Evolutionary conservation across 2,797 vertebrate species (phyloP), one percentile per base, ranked within the genome.

Genomic region (Crax fasciolata): DNA sequence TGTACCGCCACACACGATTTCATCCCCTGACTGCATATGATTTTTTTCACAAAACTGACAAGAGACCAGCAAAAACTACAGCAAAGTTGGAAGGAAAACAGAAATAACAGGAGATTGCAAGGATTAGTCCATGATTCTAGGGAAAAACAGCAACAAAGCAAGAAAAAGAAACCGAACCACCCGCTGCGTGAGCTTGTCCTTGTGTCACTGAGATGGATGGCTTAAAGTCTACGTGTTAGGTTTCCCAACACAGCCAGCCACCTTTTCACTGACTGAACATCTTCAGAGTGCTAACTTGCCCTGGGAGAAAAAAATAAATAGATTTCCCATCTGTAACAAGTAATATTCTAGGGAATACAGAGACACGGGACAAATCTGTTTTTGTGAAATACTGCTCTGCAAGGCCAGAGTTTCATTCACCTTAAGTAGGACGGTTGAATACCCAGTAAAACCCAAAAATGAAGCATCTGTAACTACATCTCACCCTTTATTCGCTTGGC

Each of bases 401-500:
- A 68, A 65, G 11, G 41, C 32, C 44, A 52, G 46, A 76, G 55
- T 44, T 88, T 78, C 74, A n/a, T 80, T 76, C 85, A 49, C 16
- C 35, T 71, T 80, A 93, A 92, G 49, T 28, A 93, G 92, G 89
- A 54, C 89, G 93, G 71, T 3, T 3, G 18, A 96, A 90, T 51
- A 85, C 14, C 32, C 51, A 63, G 39, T 30, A 84, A 95, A 94
- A 89, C 17, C 13, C 38, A 25, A 28, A 78, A 87, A 77, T 62
- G 70, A 88, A 90, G 59, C 39, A 71, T 70, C 75, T 76, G 77
- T 93, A 96, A 92, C 38, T 48, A 54, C 18, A 78, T 38, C 32
- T 94, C 58, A 25, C 35, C 30, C 44, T 96, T 88, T 83, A 86
- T 79, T 96, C 18, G 9, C 89, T 84, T 32, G 13, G 58, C 68